Base-by-base conservation (phyloP, 2,113 vertebrate species). In the Sapajus apella region DNA sequence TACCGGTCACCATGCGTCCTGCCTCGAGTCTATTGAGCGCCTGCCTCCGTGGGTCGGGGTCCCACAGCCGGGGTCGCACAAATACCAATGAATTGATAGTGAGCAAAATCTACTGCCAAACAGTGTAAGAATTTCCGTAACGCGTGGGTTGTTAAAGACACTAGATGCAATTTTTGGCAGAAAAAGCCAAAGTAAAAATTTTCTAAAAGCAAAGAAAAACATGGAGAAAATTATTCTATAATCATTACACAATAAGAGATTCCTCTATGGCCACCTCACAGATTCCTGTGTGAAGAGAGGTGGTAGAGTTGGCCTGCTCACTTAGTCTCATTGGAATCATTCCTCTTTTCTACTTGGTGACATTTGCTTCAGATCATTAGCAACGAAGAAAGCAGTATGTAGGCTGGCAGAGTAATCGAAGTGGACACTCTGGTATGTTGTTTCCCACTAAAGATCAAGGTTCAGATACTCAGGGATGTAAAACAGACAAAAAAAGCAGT, bases 281-380 rank as follows among this genome's bases (percentile, higher is more conserved):
- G 68, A 94, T 30, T 64, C 37, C 68, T 82, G 37, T 10, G 11
- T 25, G 61, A 45, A 55, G 9, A 64, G 85, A 50, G 40, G 75
- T 64, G 61, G 18, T 35, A 72, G 45, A 92, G 66, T 52, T 92
- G 35, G 52, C n/a, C 61, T 90, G 6, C 35, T 17, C 23, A 20
- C 52, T n/a, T 23, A 58, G n/a, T 93, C 72, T 96, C n/a, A 93
- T 32, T 90, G 79, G 82, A 87, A 92, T 87, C 50, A 83, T 84
- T 27, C 27, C 35, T 73, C 11, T 79, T 90, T 90, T 70, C 35
- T 64, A 12, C 58, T 83, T 92, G 16, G 35, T 80, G 89, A 68
- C 76, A 87, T 84, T 95, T 95, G 91, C 82, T 81, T 93, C 45
- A 70, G 55, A 75, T 61, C 47, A 92, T 90, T 94, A 94, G 40